Base-by-base conservation (phyloP, 1,140 invertebrate genomes). In the Polyergus mexicanus region DNA sequence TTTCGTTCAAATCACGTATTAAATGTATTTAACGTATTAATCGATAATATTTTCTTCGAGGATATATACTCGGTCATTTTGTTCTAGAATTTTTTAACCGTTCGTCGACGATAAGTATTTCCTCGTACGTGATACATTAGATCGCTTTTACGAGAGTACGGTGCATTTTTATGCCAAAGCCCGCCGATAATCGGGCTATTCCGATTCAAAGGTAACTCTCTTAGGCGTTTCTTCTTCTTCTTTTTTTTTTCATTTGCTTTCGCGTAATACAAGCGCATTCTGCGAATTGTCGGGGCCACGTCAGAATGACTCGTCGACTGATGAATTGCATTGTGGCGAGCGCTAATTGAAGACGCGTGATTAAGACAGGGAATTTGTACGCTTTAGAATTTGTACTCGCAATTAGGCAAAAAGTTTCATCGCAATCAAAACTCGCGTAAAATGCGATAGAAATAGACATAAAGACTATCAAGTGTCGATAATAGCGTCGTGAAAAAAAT, bases 161-260 rank as follows among this genome's bases (percentile, higher is more conserved):
- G 60, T 35, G 38, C 51, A 54, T 68, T 85, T 89, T 89, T 80
- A 80, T 62, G 54, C 41, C 19, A 28, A 19, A 13, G 35, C 58
- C 51, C 47, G 19, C 51, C 75, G 75, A 90, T 90, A 90, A 89
- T 89, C 62, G 47, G 16, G 44, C 75, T 76, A 87, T 81, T 69
- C 87, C 47, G 80, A 89, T 90, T 87, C 69, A 89, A 77, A 75
- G 28, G n/a, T 25, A 51, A 38, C 28, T 44, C 4, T 44, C 4
- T 16, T 47, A 25, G n/a, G 22, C 19, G 8, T 11, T 22, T 35
- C n/a, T 68, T 5, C 22, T n/a, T 69, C n/a, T 38, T 6, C n/a
- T 47, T 19, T 8, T 28, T 28, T 28, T 0, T 25, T 54, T 22
- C 28, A 62, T 56, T 56, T n/a, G 63, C 56, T 84, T 22, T 19